Evolutionary conservation across 2,113 vertebrate species (phyloP), one percentile per base, ranked within the genome.

Genomic region (Camelus dromedarius): DNA sequence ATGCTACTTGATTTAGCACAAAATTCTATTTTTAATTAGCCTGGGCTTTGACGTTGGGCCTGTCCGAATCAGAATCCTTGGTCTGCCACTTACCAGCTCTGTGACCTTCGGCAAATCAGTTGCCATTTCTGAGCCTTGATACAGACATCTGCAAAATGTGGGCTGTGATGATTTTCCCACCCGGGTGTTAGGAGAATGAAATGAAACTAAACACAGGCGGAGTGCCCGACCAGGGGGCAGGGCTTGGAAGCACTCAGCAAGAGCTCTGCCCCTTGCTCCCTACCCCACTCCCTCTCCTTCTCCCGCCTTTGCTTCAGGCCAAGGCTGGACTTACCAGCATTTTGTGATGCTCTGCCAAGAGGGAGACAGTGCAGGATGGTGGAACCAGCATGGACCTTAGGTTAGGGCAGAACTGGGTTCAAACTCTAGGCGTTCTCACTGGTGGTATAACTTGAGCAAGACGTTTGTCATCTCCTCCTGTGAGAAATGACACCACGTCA

Each of bases 1-100:
- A 70, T 77, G 35, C 77, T 93, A 76, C 91, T 96, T 89, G 56
- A 95, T 96, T 96, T 95, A 73, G 70, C 85, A 94, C 38, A 81
- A 96, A 96, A 96, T 75, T 83, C 79, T 95, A 90, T 72, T 97
- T 96, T 95, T 96, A 97, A 98, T 97, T 89, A 96, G 77, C 76
- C 58, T 15, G 13, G 81, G 75, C 50, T 95, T 95, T 93, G 89
- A 92, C 94, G 86, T 77, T 66, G 8, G 46, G 77, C 62, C 82
- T 85, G 60, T 82, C 87, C 94, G 95, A 92, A 96, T 48, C 22
- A 24, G 92, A 94, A 93, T 95, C 62, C 62, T 88, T 91, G 56
- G 92, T 81, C 93, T 56, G 70, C 82, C 85, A 79, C 56, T 93
- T 95, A 64, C 42, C 66, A 38, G 16, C 70, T 95, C 82, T 60